These are phyloP conservation scores for Rhyacichthys aspro DNA, from an alignment of 2,797 vertebrate genomes.

Conservation along the genomic window DNA sequence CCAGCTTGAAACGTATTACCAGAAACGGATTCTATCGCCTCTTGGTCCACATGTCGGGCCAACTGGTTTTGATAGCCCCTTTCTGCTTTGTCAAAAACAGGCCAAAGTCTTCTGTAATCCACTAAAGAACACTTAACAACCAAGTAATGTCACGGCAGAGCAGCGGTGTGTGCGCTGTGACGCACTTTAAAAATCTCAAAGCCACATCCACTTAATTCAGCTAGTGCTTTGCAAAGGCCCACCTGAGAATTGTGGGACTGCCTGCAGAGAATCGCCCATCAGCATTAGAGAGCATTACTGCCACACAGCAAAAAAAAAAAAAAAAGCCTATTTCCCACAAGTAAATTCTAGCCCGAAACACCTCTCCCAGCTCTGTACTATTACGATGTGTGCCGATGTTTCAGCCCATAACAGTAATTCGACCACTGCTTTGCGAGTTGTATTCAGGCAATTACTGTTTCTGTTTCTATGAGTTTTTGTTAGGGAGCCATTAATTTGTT, in stretches of 20 bases:
- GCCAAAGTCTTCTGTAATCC: slow-evolving; percentile 55
- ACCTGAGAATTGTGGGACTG: slow-evolving; percentile 76
- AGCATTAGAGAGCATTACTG: slow-evolving; percentile 80
- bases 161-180: slow-evolving; percentile 59
- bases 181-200: slow-evolving; percentile 70
- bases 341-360: slow-evolving; percentile 51
- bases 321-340: slow-evolving; percentile 68
- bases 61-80: slow-evolving; percentile 67
- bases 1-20: slow-evolving; percentile 61
- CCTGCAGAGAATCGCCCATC: slow-evolving; percentile 78
- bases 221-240: slow-evolving; percentile 71
- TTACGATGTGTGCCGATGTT: slow-evolving; percentile 51
- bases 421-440: slow-evolving; percentile 41
- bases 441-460: slow-evolving; percentile 61
- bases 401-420: slow-evolving; percentile 57
- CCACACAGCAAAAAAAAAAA: slow-evolving; percentile 50
- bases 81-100: slow-evolving; percentile 69
- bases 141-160: slow-evolving; percentile 68
- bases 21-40: slow-evolving; percentile 60
- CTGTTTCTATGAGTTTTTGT: slow-evolving; percentile 61
- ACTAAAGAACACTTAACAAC: slow-evolving; percentile 67
- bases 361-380: slow-evolving; percentile 67
- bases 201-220: slow-evolving; percentile 79
- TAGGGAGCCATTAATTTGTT: slow-evolving; percentile 60
- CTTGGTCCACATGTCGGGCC: slow-evolving; percentile 42